Evolutionary conservation across 2,888 invertebrate genomes (phyloP).

Genomic region (Drosophila fungiperda): DNA sequence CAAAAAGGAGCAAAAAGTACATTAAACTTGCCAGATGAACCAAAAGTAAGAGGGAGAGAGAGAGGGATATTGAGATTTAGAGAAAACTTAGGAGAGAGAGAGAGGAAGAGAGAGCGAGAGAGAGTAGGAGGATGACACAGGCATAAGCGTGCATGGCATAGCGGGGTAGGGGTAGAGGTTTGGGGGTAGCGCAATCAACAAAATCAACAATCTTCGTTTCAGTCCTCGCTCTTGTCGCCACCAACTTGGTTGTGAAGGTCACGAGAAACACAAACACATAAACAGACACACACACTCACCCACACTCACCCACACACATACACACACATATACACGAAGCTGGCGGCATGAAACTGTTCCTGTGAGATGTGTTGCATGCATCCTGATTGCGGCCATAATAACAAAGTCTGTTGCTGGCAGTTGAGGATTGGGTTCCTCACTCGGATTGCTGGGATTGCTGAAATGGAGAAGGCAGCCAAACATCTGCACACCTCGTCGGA

Average conservation of each 20-base stretch:
- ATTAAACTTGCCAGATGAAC: conserved; percentile 55
- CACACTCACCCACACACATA: conserved; percentile 2
- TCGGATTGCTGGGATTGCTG: not conserved
- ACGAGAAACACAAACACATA: conserved; percentile 1
- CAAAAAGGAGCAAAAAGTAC: conserved; percentile 56
- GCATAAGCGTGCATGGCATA: not conserved
- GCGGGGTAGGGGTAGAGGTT: too few relatives aligned
- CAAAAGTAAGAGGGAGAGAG: not conserved
- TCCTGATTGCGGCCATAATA: conserved; percentile 21
- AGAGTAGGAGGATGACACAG: not conserved
- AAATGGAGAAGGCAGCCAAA: conserved; percentile 28
- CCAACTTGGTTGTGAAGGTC: conserved; percentile 23
- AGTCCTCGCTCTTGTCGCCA: not conserved
- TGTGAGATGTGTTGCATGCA: conserved; percentile 15
- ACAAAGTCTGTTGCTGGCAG: conserved; percentile 7
- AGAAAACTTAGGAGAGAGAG: not conserved
- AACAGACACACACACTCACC: not conserved
- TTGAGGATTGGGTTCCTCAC: not conserved
- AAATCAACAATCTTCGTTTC: not conserved
- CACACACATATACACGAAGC: not conserved
- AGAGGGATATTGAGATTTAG: not conserved
- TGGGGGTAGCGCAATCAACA: not conserved
- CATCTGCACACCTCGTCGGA: conserved; percentile 9
- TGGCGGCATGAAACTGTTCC: conserved; percentile 16
- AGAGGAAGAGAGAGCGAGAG: not conserved